A percentile compares a stretch with the other conserved stretches of the same genome.
Conservation (phyloP, 2,113 vertebrate species). For the Thryonomys swinderianus region DNA sequence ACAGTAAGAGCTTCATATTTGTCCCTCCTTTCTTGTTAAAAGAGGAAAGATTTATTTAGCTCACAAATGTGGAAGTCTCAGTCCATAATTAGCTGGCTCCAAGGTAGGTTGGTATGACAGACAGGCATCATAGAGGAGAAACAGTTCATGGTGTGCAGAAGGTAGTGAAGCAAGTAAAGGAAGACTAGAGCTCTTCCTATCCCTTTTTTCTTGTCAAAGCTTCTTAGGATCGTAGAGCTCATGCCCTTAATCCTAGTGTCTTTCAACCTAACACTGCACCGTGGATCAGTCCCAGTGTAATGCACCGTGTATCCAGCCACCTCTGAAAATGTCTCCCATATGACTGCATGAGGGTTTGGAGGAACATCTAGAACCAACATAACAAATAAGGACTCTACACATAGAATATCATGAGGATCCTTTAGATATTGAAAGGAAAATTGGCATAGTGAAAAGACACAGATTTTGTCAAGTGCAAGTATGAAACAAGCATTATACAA, state of each 20-base stretch:
- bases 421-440: background rate
- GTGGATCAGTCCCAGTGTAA: background rate
- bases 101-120: background rate
- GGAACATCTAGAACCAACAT: background rate
- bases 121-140: background rate
- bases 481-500: background rate
- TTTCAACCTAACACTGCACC: background rate
- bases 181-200: background rate
- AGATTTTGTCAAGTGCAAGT: background rate
- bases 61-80: background rate
- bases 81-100: background rate
- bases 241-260: background rate
- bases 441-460: background rate
- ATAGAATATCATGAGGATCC: rapidly evolving
- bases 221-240: background rate
- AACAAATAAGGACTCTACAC: background rate
- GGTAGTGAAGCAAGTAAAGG: background rate
- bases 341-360: background rate
- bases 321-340: background rate
- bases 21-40: background rate
- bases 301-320: background rate
- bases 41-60: background rate
- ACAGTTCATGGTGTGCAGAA: background rate
- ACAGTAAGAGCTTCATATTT: background rate
- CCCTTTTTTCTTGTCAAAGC: background rate